phyloP scores from a whole-genome alignment of 2,888 invertebrate genomes.

The Euzetes globulus region DNA sequence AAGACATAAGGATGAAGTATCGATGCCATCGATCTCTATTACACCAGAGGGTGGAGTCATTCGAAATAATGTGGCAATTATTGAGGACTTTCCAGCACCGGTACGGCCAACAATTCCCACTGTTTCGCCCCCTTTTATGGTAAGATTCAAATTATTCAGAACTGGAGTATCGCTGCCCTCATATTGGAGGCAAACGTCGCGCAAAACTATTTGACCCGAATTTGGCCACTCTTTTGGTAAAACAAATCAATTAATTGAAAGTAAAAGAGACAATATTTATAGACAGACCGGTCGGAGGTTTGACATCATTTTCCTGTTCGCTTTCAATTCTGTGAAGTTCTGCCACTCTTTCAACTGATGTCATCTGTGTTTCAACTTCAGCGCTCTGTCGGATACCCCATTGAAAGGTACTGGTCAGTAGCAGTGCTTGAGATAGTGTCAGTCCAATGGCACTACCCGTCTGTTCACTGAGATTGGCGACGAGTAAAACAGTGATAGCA shows the following conservation, averaged over 20 bases:
- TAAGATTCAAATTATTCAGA: conserved; percentile 53
- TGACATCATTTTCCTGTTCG: conserved; percentile 59
- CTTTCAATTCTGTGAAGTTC: conserved; percentile 68
- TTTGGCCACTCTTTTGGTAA: conserved; percentile 49
- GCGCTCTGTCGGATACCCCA: conserved; percentile 53
- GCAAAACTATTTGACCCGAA: conserved; percentile 44
- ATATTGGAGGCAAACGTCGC: conserved; percentile 59
- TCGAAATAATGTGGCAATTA: conserved; percentile 51
- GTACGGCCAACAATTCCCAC: conserved; percentile 73
- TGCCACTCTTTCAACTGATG: conserved; percentile 67
- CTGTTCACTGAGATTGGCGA: background rate
- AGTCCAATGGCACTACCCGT: conserved; percentile 62
- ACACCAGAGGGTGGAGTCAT: conserved; percentile 49
- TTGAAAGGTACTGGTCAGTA: conserved; percentile 52
- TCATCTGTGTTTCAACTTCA: conserved; percentile 51
- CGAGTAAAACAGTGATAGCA: conserved; percentile 67
- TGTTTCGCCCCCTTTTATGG: conserved; percentile 50
- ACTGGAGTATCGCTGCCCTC: conserved; percentile 60
- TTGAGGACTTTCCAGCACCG: conserved; percentile 53
- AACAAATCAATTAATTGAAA: background rate
- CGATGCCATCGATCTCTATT: conserved; percentile 49
- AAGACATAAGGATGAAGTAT: conserved; percentile 49
- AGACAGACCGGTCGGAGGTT: conserved; percentile 41
- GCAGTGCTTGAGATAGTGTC: conserved; percentile 58
- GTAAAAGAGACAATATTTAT: background rate